Evolutionary conservation across 2,888 invertebrate species (phyloP), one percentile per base, ranked within the genome.

Genomic region (Luperina testacea): DNA sequence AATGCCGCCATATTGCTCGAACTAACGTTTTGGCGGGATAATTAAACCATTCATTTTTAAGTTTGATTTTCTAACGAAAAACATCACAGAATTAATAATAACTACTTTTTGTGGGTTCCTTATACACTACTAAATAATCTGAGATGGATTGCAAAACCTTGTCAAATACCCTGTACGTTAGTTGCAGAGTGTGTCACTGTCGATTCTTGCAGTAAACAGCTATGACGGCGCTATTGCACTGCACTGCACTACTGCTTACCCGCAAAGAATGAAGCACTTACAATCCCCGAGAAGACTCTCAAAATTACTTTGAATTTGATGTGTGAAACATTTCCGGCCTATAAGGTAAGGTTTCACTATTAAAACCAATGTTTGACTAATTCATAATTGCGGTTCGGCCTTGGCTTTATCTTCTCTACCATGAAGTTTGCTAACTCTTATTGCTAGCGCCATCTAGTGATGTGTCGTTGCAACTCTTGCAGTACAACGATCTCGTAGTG

Each of bases 381-480:
- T 71, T 53, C 51, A n/a, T 78, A 65, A 80, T 75, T 72, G 64
- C 59, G 57, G 57, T 38, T 63, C 59, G 70, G 51, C 82, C 81
- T 85, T 85, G 81, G 72, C 64, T 72, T 69, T 72, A 80, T 64
- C 84, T 69, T 72, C 20, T 69, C 68, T 84, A 59, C 69, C 59
- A 72, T 84, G 57, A 72, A 69, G 68, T 71, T 64, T n/a, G n/a
- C 57, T 38, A 63, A 69, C 20, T 63, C 53, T 53, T 61, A 45
- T 15, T 7, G 27, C 15, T 45, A 75, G 59, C 75, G 85, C 81
- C 83, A 85, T 81, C 83, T 83, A 82, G 61, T 24, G 48, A 15
- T 20, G 57, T 24, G 0, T 70, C 5, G 13, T 24, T 17, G 42
- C 77, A 76, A 86, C 72, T 27, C 17, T 64, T 78, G 11, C 7